These are phyloP conservation scores for Lycophotia porphyrea DNA, from an alignment of 2,888 invertebrate genomes.

Conservation along the genomic window DNA sequence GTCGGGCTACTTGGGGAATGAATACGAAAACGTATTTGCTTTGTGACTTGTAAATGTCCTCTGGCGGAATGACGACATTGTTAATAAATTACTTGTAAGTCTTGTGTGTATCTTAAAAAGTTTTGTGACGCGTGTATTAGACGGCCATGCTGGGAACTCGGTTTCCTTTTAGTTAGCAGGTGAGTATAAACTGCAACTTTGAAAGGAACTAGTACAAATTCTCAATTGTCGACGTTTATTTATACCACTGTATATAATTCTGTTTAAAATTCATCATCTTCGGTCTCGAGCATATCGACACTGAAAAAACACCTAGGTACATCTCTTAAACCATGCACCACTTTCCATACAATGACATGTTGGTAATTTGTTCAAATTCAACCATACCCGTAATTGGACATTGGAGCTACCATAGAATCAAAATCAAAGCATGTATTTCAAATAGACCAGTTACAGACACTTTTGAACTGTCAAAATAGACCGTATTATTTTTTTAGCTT, in stretches of 20 bases:
- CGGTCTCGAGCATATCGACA: not conserved
- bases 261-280: not conserved
- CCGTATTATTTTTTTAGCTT: too few species aligned
- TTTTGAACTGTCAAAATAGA: not conserved
- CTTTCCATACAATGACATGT: not conserved
- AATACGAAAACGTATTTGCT: slow-evolving; percentile 85
- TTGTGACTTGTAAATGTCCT: slow-evolving; percentile 86
- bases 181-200: not conserved
- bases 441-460: not conserved
- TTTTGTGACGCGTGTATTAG: slow-evolving; percentile 54
- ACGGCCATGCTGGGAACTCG: slow-evolving; percentile 16
- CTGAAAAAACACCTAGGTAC: not conserved
- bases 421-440: not conserved
- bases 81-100: slow-evolving; percentile 82
- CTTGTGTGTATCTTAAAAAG: slow-evolving; percentile 79
- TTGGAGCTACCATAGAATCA: not conserved
- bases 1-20: slow-evolving; percentile 82
- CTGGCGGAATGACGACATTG: slow-evolving; percentile 83
- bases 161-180: not conserved
- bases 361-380: not conserved
- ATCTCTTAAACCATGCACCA: not conserved
- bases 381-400: slow-evolving; percentile 5
- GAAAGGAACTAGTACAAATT: not conserved
- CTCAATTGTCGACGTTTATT: not conserved
- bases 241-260: too few species aligned